Evolutionary conservation across 2,797 vertebrate genomes (phyloP), one percentile per base, ranked within the genome.

Genomic region (Salarias fasciatus): DNA sequence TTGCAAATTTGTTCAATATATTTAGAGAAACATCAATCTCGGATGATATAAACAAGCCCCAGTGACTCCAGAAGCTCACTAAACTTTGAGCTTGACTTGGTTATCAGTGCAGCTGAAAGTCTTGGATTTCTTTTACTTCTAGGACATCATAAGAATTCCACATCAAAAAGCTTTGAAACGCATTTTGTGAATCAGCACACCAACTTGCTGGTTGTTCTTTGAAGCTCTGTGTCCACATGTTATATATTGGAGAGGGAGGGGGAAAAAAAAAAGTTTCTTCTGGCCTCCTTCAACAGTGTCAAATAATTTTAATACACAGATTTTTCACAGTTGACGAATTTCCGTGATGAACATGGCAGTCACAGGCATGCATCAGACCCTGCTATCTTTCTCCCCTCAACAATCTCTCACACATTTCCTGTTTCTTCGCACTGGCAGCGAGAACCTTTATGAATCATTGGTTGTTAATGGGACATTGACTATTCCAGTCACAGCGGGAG

Each of bases 401-500:
- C 43, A 49, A 15, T 35, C 36, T 66, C 40, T 47, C 42, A 65
- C 59, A 65, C 42, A 43, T 79, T 81, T 83, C 77, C 82, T 78
- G 82, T 87, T 83, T 69, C 69, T 81, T 53, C 58, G 51, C 64
- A 31, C 64, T 77, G 75, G 78, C 76, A 65, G 46, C 40, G 58
- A 56, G 60, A 53, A 62, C 62, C 60, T 80, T 85, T 90, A 85
- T 91, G 89, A 92, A 91, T 91, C 88, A 92, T 85, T 74, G 85
- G 80, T 84, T 91, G 90, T 91, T 94, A 93, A 93, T 92, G 81
- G 88, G 67, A 84, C 90, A 91, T 93, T 91, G 89, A 86, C 88
- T 89, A 94, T 94, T 93, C 92, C 62, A 86, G 87, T 91, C 92
- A 92, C 85, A 87, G 83, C 63, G 49, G 75, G 75, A 80, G 70